These are phyloP conservation scores for Leptinotarsa peninsularis DNA, from an alignment of 2,888 invertebrate species.

Conservation along the genomic window DNA sequence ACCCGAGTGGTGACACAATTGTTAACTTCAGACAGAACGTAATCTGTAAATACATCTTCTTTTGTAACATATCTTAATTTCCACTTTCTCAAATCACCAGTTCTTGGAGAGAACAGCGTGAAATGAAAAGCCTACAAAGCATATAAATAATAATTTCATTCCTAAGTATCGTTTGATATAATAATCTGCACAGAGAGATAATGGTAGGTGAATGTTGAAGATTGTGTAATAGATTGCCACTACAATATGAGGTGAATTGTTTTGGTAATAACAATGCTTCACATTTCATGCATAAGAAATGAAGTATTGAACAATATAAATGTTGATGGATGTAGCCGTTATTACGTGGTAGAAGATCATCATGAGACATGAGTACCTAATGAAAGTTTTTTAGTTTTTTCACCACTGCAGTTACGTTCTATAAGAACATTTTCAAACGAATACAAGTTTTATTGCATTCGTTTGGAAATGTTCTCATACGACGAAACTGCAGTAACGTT, in stretches of 20 bases:
- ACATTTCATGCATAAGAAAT: neutral
- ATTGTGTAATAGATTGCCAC: constrained; percentile 2
- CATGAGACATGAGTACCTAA: too few relatives aligned
- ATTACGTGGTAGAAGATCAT: too few relatives aligned
- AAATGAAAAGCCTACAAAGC: constrained; percentile 41
- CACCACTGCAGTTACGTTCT: too few relatives aligned
- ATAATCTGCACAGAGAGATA: constrained; percentile 8
- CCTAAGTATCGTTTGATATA: constrained; percentile 25
- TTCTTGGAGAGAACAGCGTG: constrained; percentile 31
- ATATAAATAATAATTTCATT: constrained; percentile 43
- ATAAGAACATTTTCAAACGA: too few relatives aligned
- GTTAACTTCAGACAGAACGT: constrained; percentile 33
- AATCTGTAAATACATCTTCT: constrained; percentile 38
- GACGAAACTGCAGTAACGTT: too few relatives aligned
- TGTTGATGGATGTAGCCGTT: neutral
- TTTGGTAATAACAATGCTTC: neutral
- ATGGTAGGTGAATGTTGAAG: constrained; percentile 5
- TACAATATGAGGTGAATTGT: neutral
- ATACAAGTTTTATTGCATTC: too few relatives aligned
- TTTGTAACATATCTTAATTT: constrained; percentile 39
- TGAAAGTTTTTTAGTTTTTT: too few relatives aligned
- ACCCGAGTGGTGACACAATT: constrained; percentile 9
- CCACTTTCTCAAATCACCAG: constrained; percentile 40
- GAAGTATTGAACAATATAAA: neutral
- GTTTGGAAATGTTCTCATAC: too few relatives aligned